Conservation (phyloP, 2,797 vertebrate genomes). For the Hylomyscus alleni region DNA sequence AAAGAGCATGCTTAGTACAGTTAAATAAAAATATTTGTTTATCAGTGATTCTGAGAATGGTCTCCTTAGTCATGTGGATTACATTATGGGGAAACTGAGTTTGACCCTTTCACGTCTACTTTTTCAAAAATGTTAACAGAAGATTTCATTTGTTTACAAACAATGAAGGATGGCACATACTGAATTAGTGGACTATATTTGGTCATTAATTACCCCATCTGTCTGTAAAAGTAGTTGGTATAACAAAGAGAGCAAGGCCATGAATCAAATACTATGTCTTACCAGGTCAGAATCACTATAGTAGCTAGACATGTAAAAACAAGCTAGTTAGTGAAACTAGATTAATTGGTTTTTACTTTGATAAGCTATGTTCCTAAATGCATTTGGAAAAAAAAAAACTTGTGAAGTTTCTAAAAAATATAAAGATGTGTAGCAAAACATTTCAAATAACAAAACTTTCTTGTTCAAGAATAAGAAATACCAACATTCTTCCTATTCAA, state of each 20-base stretch:
- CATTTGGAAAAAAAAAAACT: background rate
- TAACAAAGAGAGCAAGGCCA: background rate
- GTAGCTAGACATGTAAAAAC: background rate
- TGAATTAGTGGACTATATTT: background rate
- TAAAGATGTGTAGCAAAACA: background rate
- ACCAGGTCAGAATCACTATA: background rate
- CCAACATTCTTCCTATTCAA: background rate
- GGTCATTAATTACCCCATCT: background rate
- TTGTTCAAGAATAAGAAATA: background rate
- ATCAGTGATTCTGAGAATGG: background rate
- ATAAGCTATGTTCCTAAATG: background rate
- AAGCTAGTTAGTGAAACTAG: background rate
- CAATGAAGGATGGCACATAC: background rate
- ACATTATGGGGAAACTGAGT: background rate
- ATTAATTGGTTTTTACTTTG: background rate
- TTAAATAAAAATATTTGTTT: conserved; percentile 29
- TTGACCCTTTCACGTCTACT: background rate
- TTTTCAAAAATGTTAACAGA: background rate
- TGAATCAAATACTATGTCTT: background rate
- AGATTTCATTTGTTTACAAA: background rate
- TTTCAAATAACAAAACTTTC: conserved; percentile 1
- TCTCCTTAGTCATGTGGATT: background rate
- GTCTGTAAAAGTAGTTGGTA: background rate
- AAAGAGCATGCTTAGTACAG: background rate
- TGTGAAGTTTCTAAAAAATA: background rate